A percentile compares a stretch with the other conserved stretches of the same genome.
These are phyloP conservation scores for Plodia interpunctella DNA, from an alignment of 1,140 invertebrate genomes.

Conservation along the genomic window DNA sequence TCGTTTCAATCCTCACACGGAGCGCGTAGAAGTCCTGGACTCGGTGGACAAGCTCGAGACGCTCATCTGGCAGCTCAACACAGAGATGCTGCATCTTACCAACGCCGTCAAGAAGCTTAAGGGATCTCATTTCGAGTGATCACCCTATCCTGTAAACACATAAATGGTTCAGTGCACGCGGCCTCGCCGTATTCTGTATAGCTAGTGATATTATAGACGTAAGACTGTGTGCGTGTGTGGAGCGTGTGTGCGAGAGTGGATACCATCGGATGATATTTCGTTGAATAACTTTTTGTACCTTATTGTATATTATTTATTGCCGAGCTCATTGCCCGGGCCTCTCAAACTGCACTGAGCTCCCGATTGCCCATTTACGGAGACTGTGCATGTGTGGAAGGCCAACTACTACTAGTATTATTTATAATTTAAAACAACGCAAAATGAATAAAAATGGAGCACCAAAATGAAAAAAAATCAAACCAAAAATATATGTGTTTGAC, in stretches of 20 bases:
- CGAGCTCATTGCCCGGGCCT: constrained; percentile 69
- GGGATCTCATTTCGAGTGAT: constrained; percentile 76
- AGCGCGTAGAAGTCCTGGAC: constrained; percentile 94
- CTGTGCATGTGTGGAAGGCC: constrained; percentile 46
- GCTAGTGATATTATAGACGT: constrained; percentile 72
- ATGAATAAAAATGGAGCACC: constrained; percentile 71
- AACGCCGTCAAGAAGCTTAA: constrained; percentile 90
- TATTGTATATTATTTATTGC: constrained; percentile 74
- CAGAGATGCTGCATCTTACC: constrained; percentile 89
- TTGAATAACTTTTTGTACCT: constrained; percentile 69
- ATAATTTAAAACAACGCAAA: constrained; percentile 64
- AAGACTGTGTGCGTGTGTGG: constrained; percentile 63
- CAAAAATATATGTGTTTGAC: constrained; percentile 71
- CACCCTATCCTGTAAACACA: constrained; percentile 30
- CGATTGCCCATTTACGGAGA: constrained; percentile 68
- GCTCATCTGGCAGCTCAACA: constrained; percentile 87
- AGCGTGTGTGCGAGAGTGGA: constrained; percentile 55
- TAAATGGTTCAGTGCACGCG: constrained; percentile 56
- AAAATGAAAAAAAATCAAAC: constrained; percentile 67
- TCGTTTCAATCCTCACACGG: constrained; percentile 97
- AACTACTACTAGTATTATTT: constrained; percentile 71
- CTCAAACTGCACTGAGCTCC: constrained; percentile 45
- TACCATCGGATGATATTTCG: constrained; percentile 68
- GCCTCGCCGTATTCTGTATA: constrained; percentile 63
- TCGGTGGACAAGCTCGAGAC: constrained; percentile 90